Evolutionary conservation across 2,113 vertebrate genomes (phyloP).

Genomic region (Nestor notabilis): DNA sequence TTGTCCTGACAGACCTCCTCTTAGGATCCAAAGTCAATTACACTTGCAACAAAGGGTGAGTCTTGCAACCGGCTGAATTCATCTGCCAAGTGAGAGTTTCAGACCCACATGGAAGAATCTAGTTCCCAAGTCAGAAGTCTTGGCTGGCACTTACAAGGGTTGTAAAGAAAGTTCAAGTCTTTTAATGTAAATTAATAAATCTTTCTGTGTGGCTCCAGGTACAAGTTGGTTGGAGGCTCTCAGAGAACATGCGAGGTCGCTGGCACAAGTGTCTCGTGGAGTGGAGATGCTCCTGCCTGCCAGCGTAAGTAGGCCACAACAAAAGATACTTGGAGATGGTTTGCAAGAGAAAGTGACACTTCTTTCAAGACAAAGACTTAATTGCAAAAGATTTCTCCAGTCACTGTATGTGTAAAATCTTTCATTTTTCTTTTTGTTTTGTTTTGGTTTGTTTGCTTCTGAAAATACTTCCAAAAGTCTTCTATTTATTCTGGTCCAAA

Average conservation of each 20-base stretch:
- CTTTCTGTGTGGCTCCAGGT: conserved; percentile 12
- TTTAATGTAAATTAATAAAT: background rate
- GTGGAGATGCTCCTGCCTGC: conserved; percentile 43
- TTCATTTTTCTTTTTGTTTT: background rate
- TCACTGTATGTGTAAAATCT: background rate
- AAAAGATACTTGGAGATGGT: background rate
- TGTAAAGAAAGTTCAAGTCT: background rate
- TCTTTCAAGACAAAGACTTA: background rate
- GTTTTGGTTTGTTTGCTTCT: background rate
- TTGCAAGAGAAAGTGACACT: background rate
- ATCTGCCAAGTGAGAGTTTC: background rate
- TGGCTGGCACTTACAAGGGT: background rate
- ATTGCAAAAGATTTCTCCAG: background rate
- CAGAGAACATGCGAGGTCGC: conserved; percentile 47
- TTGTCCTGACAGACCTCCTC: background rate
- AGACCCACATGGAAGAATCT: background rate
- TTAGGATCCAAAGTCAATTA: conserved; percentile 52
- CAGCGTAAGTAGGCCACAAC: conserved; percentile 11
- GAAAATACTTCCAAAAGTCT: background rate
- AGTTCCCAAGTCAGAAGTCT: background rate
- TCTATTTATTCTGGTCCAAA: background rate
- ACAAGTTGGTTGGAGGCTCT: conserved; percentile 21
- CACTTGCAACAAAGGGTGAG: conserved; percentile 72
- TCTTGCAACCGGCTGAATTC: background rate
- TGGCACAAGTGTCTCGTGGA: background rate